phyloP scores from a whole-genome alignment of 2,797 vertebrate species.

The Poecile montanus region DNA sequence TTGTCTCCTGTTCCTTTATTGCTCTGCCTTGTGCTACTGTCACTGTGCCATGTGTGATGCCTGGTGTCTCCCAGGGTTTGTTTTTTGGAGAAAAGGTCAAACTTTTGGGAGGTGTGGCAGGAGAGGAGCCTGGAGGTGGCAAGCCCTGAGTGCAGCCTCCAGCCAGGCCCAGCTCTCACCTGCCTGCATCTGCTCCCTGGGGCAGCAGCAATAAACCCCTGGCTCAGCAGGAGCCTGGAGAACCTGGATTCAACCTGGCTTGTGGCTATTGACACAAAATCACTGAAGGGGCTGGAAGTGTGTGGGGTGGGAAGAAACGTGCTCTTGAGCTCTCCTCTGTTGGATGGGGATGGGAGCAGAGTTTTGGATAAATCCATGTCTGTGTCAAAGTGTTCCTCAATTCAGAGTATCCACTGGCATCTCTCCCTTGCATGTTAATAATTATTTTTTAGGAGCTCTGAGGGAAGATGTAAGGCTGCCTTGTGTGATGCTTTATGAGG shows the following conservation, averaged over 20 bases:
- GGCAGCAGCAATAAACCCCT: neutral
- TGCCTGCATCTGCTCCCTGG: neutral
- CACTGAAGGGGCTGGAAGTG: neutral
- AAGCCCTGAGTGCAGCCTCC: neutral
- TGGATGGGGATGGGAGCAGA: neutral
- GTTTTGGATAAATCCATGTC: neutral
- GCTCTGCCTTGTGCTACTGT: neutral
- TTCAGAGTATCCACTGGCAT: neutral
- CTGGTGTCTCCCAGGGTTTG: neutral
- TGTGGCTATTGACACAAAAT: neutral
- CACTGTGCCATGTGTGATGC: neutral
- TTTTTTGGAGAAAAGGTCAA: neutral
- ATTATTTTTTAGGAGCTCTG: conserved; percentile 44
- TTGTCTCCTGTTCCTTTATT: neutral
- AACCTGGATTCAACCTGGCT: neutral
- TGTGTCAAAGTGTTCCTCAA: neutral
- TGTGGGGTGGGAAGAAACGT: neutral
- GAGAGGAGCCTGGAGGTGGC: neutral
- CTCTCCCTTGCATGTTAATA: conserved; percentile 26
- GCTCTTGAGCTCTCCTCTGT: neutral
- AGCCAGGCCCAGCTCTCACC: neutral
- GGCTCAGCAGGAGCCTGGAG: neutral
- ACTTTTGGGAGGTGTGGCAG: neutral
- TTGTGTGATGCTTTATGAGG: conserved; percentile 26
- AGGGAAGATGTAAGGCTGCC: conserved; percentile 2